Percentiles rank a stretch among this genome's conserved stretches.
Evolutionary conservation across 1,140 invertebrate species (phyloP).

Genomic region (Cherax destructor): DNA sequence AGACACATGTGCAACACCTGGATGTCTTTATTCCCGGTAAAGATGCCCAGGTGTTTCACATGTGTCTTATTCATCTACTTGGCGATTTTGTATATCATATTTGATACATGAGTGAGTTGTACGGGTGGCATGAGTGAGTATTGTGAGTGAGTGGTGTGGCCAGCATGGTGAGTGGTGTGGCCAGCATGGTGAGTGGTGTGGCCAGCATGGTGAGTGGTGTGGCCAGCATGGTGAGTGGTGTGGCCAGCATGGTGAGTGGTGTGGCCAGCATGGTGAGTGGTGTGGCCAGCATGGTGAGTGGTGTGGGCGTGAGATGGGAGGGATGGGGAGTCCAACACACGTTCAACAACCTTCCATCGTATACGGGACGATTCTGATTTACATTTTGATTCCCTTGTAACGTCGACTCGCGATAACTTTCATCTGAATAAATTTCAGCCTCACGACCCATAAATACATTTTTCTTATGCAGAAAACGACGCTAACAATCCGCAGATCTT

Average conservation of each 20-base stretch:
- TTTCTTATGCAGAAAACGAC: conserved; percentile 18
- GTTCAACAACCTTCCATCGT: background rate
- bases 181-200: too few relatives aligned
- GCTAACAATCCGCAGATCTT: conserved; percentile 26
- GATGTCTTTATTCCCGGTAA: too few relatives aligned
- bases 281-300: too few relatives aligned
- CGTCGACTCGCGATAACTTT: conserved; percentile 17
- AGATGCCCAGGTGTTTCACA: too few relatives aligned
- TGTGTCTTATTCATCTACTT: too few relatives aligned
- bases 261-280: background rate
- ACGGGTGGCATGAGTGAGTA: background rate
- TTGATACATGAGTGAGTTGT: background rate
- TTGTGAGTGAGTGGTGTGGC: too few relatives aligned
- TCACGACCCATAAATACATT: conserved; percentile 52
- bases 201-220: too few relatives aligned
- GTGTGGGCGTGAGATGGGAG: too few relatives aligned
- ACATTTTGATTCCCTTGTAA: conserved; percentile 56
- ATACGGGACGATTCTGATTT: conserved; percentile 5
- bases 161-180: too few relatives aligned
- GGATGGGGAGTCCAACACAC: too few relatives aligned
- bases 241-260: background rate
- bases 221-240: background rate
- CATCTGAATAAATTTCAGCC: conserved; percentile 57
- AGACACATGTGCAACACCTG: too few relatives aligned
- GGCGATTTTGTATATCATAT: too few relatives aligned